A percentile compares a stretch with the other conserved stretches of the same genome.
These are phyloP conservation scores for Hylaea fasciaria DNA, from an alignment of 2,888 invertebrate species.

Conservation along the genomic window DNA sequence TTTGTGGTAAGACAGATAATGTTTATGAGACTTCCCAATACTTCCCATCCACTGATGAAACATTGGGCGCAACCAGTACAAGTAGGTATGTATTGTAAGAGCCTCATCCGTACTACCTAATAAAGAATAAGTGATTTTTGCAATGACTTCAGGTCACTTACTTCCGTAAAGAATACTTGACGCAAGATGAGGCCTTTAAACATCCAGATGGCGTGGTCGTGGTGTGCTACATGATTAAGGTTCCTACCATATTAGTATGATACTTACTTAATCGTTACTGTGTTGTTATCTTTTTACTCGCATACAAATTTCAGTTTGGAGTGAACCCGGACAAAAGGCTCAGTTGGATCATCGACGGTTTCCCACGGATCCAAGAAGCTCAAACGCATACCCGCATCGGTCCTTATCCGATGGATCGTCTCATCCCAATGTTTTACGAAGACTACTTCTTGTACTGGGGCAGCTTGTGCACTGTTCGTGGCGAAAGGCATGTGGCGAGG, in stretches of 20 bases:
- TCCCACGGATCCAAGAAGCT: constrained; percentile 79
- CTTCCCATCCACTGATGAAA: no score
- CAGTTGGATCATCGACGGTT: constrained; percentile 72
- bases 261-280: no score
- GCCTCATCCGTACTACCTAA: no score
- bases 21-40: no score
- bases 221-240: constrained; percentile 86
- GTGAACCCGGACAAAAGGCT: constrained; percentile 72
- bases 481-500: constrained; percentile 74
- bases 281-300: no score
- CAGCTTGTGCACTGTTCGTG: constrained; percentile 71
- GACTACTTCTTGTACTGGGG: constrained; percentile 89
- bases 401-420: constrained; percentile 76
- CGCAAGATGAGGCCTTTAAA: constrained; percentile 85
- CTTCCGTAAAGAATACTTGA: constrained; percentile 86
- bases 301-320: constrained; percentile 78
- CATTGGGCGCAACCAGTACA: no score
- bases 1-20: no score
- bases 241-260: constrained; percentile 53
- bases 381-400: constrained; percentile 78
- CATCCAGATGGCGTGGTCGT: constrained; percentile 85
- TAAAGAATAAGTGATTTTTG: no score
- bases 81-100: no score
- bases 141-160: constrained; percentile 63
- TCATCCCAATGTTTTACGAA: constrained; percentile 83